phyloP scores from a whole-genome alignment of 2,888 invertebrate genomes.

The Monochamus alternatus region DNA sequence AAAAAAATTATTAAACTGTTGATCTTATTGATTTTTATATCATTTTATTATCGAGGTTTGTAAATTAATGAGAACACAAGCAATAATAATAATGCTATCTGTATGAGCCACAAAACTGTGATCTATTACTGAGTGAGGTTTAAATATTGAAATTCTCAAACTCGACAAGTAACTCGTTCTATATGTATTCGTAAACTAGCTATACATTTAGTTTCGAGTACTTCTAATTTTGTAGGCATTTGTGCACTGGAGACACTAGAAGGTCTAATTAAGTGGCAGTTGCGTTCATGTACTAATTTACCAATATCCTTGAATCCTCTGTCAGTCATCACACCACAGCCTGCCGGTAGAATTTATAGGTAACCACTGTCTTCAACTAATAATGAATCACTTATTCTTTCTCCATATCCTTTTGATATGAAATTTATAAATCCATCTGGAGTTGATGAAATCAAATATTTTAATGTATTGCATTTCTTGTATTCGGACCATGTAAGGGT shows the following conservation, averaged over 20 bases:
- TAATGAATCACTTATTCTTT: neutral
- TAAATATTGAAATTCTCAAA: constrained; percentile 3
- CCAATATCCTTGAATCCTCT: neutral
- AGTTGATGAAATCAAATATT: neutral
- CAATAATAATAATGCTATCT: too few species aligned
- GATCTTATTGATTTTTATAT: too few species aligned
- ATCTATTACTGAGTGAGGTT: neutral
- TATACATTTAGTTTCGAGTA: neutral
- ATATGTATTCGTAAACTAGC: constrained; percentile 6
- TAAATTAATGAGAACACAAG: too few species aligned
- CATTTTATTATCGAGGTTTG: too few species aligned
- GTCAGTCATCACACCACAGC: neutral
- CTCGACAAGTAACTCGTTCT: neutral
- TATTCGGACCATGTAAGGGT: neutral
- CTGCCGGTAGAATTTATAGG: neutral
- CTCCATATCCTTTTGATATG: constrained; percentile 4
- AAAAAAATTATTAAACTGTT: too few species aligned
- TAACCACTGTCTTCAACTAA: neutral
- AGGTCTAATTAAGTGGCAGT: neutral
- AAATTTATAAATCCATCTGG: constrained; percentile 1
- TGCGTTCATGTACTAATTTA: neutral
- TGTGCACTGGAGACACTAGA: constrained; percentile 1
- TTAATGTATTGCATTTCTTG: neutral
- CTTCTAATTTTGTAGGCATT: neutral
- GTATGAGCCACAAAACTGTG: too few species aligned